Evolutionary conservation across 2,888 invertebrate genomes (phyloP).

Genomic region (Vannuccia rotundouncinata): DNA sequence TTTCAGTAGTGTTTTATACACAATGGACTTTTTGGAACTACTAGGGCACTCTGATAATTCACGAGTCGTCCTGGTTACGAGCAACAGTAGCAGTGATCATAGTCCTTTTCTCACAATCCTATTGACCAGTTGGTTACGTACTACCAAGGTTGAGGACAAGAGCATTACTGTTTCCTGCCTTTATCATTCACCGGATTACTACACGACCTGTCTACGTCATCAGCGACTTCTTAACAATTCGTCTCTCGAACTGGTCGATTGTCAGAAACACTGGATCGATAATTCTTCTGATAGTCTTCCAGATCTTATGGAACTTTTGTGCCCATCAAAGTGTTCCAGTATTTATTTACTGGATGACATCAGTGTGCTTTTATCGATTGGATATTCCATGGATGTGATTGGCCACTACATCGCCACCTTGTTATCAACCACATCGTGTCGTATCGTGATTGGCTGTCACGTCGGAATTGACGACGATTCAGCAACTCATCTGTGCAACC

Average conservation of each 20-base stretch:
- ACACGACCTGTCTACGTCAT: not conserved
- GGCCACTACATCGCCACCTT: not conserved
- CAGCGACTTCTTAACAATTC: not conserved
- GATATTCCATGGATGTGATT: not conserved
- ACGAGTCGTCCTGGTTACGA: not conserved
- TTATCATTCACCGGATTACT: not conserved
- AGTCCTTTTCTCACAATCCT: not conserved
- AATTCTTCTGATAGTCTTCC: not conserved
- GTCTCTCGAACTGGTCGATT: not conserved
- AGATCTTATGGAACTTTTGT: not conserved
- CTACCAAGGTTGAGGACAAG: not conserved
- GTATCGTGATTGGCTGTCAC: not conserved
- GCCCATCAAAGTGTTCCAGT: not conserved
- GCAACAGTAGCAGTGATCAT: not conserved
- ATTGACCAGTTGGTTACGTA: not conserved
- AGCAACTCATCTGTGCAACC: not conserved
- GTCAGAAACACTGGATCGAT: constrained; percentile 20
- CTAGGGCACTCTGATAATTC: not conserved
- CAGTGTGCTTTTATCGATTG: not conserved
- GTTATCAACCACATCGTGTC: not conserved
- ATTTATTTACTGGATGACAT: not conserved
- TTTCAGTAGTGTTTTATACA: too few species aligned
- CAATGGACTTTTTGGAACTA: not conserved
- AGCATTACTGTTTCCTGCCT: not conserved
- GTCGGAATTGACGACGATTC: not conserved